These are phyloP conservation scores for Paracanthobrama guichenoti DNA, from an alignment of 2,113 vertebrate genomes.

Conservation along the genomic window DNA sequence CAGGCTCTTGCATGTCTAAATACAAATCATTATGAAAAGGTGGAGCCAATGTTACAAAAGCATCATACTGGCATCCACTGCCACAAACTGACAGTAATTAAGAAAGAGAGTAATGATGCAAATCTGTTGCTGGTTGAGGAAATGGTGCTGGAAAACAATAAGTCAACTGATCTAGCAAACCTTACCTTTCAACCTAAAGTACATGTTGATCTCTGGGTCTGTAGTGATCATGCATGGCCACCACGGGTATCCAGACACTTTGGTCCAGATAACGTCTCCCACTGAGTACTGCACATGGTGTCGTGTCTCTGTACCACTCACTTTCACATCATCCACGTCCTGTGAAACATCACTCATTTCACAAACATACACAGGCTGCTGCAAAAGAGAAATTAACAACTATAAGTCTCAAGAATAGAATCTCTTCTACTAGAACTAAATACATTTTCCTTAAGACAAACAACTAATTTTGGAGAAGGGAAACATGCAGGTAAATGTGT, in stretches of 20 bases:
- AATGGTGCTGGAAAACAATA: neutral
- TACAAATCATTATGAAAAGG: neutral
- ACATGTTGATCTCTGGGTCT: constrained; percentile 84
- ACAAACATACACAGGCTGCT: constrained; percentile 43
- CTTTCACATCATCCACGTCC: neutral
- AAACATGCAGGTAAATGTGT: neutral
- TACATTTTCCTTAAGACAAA: neutral
- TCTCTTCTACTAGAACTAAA: neutral
- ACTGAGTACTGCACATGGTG: constrained; percentile 69
- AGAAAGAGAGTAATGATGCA: neutral
- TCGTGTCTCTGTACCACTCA: neutral
- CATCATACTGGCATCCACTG: neutral
- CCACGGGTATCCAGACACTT: constrained; percentile 95
- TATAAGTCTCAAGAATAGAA: neutral
- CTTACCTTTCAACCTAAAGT: constrained; percentile 90
- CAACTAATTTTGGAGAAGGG: neutral
- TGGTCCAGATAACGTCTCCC: constrained; percentile 95
- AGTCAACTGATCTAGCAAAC: neutral
- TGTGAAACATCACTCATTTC: constrained; percentile 31
- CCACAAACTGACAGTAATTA: neutral
- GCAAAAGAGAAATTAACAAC: neutral
- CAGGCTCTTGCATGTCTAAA: neutral
- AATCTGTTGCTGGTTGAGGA: neutral
- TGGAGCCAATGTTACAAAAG: neutral
- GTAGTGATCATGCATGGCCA: constrained; percentile 98